Evolutionary conservation across 1,140 invertebrate genomes (phyloP).

Genomic region (Leptestheria dahalacensis): DNA sequence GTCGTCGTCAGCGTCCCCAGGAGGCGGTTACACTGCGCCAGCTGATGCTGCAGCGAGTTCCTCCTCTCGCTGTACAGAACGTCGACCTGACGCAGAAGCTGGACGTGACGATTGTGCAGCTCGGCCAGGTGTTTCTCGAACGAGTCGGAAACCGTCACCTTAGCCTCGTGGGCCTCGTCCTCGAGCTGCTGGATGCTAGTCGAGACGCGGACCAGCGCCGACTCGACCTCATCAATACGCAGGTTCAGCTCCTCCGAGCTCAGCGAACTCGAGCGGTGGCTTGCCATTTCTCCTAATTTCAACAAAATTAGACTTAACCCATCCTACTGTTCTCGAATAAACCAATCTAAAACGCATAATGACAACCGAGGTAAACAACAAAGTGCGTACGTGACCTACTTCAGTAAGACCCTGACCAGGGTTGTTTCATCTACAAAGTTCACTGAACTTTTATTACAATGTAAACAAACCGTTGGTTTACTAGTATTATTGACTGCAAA

Average conservation of each 20-base stretch:
- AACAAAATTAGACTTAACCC: neutral
- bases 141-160: neutral
- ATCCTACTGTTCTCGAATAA: too few relatives aligned
- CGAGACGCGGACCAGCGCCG: neutral
- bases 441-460: too few relatives aligned
- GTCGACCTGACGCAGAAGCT: slow-evolving; percentile 5
- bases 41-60: neutral
- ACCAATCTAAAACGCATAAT: neutral
- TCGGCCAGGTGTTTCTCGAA: neutral
- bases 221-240: slow-evolving; percentile 4
- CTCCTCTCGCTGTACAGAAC: neutral
- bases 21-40: neutral
- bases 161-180: slow-evolving; percentile 5
- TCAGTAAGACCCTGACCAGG: too few relatives aligned
- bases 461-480: too few relatives aligned
- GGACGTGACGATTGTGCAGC: neutral
- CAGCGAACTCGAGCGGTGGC: neutral
- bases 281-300: neutral
- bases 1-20: neutral
- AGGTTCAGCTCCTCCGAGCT: neutral
- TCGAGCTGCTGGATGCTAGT: slow-evolving; percentile 3
- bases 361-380: neutral
- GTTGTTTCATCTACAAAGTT: too few relatives aligned
- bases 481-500: too few relatives aligned
- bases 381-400: neutral